Conservation (phyloP, 2,888 invertebrate species). For the Euzetes globulus region DNA sequence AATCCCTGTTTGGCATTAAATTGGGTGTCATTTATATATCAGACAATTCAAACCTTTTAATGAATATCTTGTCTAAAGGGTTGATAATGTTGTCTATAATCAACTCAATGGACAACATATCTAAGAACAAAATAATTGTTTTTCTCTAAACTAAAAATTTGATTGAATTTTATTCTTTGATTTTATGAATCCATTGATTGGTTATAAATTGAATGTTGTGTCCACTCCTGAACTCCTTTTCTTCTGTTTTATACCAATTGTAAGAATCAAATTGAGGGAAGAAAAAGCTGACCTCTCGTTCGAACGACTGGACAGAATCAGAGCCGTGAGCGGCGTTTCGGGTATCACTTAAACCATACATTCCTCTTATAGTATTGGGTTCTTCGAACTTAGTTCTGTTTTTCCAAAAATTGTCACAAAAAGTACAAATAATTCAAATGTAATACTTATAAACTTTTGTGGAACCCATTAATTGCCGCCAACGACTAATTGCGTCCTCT, state of each 20-base stretch:
- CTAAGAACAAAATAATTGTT: too few species aligned
- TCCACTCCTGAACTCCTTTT: slow-evolving; percentile 47
- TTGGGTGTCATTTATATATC: too few species aligned
- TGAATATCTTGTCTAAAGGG: too few species aligned
- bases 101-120: too few species aligned
- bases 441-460: slow-evolving; percentile 60
- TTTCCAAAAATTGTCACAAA: not conserved
- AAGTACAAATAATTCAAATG: not conserved
- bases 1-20: too few species aligned
- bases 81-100: too few species aligned
- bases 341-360: slow-evolving; percentile 84
- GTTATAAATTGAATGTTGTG: slow-evolving; percentile 11
- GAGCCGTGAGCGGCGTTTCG: slow-evolving; percentile 91
- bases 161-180: not conserved
- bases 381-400: slow-evolving; percentile 64
- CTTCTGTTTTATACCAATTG: slow-evolving; percentile 54
- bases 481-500: slow-evolving; percentile 64
- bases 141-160: too few species aligned
- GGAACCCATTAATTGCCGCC: slow-evolving; percentile 80
- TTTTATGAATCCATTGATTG: slow-evolving; percentile 28
- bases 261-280: slow-evolving; percentile 65
- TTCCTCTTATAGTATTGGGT: slow-evolving; percentile 69
- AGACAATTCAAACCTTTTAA: too few species aligned
- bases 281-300: slow-evolving; percentile 69
- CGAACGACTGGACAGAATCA: slow-evolving; percentile 66